Conservation (phyloP, 53 echinoderm and acorn worm species). For the Echinometra lucunter region DNA sequence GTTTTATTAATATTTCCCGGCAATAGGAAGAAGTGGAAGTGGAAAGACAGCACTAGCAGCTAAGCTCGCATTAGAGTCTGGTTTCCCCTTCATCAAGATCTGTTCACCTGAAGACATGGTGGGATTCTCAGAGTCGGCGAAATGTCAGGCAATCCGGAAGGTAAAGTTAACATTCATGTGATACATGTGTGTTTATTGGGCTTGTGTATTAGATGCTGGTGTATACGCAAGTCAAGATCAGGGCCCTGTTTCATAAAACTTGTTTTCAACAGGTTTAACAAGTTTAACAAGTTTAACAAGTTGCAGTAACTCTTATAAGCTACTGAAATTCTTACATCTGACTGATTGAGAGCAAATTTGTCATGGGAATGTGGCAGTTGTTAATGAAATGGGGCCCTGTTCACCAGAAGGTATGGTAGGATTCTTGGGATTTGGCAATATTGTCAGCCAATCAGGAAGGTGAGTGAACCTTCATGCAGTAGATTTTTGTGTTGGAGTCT, state of each 20-base stretch:
- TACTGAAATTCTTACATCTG: no score
- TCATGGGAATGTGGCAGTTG: no score
- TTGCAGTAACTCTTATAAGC: no score
- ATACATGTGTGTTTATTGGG: no score
- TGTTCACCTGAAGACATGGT: conserved; percentile 99
- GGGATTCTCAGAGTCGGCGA: conserved; percentile 92
- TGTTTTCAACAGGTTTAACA: no score
- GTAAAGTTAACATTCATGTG: conserved; percentile 62
- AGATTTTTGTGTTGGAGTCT: no score
- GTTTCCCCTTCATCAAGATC: conserved; percentile 96
- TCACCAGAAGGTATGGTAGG: conserved; percentile 99
- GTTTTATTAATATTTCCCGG: not conserved
- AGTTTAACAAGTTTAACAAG: no score
- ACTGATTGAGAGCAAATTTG: no score
- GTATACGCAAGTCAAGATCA: no score
- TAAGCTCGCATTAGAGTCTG: conserved; percentile 87
- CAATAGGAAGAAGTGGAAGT: conserved; percentile 86
- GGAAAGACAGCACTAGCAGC: conserved; percentile 98
- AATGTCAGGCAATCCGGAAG: conserved; percentile 96
- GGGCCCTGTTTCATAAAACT: no score
- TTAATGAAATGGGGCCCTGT: no score
- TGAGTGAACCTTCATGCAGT: conserved; percentile 21
- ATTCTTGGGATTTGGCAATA: conserved; percentile 91
- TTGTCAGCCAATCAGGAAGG: conserved; percentile 96
- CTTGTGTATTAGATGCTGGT: no score